phyloP scores from a whole-genome alignment of 2,888 invertebrate genomes.

The Noctua comes region DNA sequence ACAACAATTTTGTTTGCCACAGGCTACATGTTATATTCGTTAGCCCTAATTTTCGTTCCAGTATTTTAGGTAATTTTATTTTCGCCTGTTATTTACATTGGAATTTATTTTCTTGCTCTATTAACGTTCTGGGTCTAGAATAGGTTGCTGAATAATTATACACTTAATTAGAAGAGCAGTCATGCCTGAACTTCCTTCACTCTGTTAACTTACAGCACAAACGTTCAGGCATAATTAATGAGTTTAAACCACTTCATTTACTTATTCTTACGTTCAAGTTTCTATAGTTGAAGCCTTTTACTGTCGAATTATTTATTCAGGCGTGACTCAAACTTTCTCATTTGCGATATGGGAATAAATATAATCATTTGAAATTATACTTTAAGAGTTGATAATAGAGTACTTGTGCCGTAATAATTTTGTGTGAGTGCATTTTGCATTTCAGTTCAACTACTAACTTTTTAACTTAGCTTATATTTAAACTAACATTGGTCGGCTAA shows the following conservation, averaged over 20 bases:
- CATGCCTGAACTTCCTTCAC: constrained; percentile 23
- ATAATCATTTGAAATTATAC: neutral
- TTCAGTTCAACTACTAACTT: neutral
- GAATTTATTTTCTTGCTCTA: constrained; percentile 5
- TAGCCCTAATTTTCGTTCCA: constrained; percentile 27
- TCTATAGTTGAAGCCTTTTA: constrained; percentile 36
- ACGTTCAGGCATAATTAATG: constrained; percentile 50
- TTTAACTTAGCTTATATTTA: neutral
- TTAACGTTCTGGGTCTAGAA: neutral
- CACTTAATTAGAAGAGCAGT: constrained; percentile 33
- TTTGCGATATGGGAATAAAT: constrained; percentile 1
- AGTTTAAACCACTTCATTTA: constrained; percentile 57
- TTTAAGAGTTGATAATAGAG: neutral
- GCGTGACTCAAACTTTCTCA: constrained; percentile 16
- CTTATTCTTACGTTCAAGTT: constrained; percentile 53
- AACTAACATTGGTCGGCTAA: neutral
- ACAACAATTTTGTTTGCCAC: constrained; percentile 53
- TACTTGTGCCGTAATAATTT: neutral
- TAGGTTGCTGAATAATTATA: constrained; percentile 24
- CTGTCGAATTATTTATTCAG: constrained; percentile 42
- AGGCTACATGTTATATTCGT: constrained; percentile 47
- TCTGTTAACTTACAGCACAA: constrained; percentile 39
- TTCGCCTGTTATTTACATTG: constrained; percentile 1
- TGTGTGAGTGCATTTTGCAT: neutral
- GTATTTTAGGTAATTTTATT: constrained; percentile 34